phyloP scores from a whole-genome alignment of 2,888 invertebrate species.

The Oxycera nigricornis region DNA sequence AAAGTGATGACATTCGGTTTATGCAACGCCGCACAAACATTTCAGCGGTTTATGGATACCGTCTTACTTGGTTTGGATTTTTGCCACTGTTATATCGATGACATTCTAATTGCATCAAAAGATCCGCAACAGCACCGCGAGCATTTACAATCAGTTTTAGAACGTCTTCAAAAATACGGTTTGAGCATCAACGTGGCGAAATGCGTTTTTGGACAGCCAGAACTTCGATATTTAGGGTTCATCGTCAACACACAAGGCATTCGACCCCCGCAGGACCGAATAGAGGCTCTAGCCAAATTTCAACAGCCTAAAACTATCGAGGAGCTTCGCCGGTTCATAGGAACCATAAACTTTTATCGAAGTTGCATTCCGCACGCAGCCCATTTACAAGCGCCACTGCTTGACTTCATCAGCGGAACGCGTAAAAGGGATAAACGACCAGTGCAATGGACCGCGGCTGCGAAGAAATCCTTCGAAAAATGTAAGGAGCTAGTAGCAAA shows the following conservation, averaged over 20 bases:
- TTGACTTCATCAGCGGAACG: conserved; percentile 32
- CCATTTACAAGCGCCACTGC: conserved; percentile 44
- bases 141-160: not conserved
- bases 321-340: conserved; percentile 38
- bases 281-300: conserved; percentile 32
- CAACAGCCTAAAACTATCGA: conserved; percentile 21
- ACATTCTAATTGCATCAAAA: conserved; percentile 48
- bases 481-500: conserved; percentile 34
- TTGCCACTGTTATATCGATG: conserved; percentile 44
- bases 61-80: conserved; percentile 49
- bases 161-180: conserved; percentile 38
- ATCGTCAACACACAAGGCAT: conserved; percentile 46
- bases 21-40: not conserved
- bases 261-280: conserved; percentile 44
- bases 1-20: conserved; percentile 51
- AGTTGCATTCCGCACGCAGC: conserved; percentile 45
- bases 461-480: conserved; percentile 45
- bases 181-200: conserved; percentile 47
- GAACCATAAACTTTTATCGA: conserved; percentile 40
- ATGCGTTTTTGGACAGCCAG: conserved; percentile 47
- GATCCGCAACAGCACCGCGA: conserved; percentile 45
- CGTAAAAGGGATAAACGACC: conserved; percentile 47
- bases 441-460: conserved; percentile 45
- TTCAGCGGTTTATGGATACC: not conserved
- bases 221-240: conserved; percentile 47